Base-by-base conservation (phyloP, 2,113 vertebrate genomes). In the Cyphomyrus plagiostoma region DNA sequence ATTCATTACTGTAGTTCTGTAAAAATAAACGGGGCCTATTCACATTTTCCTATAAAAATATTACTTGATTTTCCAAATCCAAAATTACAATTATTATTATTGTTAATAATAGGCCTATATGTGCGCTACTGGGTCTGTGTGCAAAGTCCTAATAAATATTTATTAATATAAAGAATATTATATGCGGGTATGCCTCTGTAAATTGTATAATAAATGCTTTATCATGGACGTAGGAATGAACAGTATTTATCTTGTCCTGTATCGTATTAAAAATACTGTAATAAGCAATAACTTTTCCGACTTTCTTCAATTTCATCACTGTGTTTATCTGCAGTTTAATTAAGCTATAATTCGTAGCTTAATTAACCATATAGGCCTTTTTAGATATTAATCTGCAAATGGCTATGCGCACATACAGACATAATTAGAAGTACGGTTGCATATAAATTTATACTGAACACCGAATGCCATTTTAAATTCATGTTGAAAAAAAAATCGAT, bases 91-190 rank as follows among this genome's bases (percentile, higher is more conserved):
- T 77, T 39, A 77, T 42, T 42, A 80, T 35, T 17, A 42, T 17
- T 80, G 3, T 80, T 19, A 80, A 80, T 80, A 80, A 42, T 42
- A 42, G 10, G 26, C 35, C 35, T 80, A n/a, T 2, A 11, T 62
- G 56, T 62, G 56, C 23, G 35, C 35, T 80, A 42, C 35, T 80
- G 35, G 30, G 30, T 80, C 35, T 80, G 35, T 80, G 13, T 19
- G 15, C 15, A 80, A 80, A 17, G 35, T 77, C 70, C 13, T 77
- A 35, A 80, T 80, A 17, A 95, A 94, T 96, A 94, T 95, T 95
- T 95, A 95, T 48, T 10, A 10, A 84, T 84, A 10, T 84, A 84
- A 23, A 48, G 19, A 83, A 21, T 45, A 45, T 39, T 42, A 42
- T 80, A 80, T 42, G 35, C 19, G 19, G n/a, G 21, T n/a, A 46